Base-by-base conservation (phyloP, 2,797 vertebrate species). In the Nyctibius grandis region DNA sequence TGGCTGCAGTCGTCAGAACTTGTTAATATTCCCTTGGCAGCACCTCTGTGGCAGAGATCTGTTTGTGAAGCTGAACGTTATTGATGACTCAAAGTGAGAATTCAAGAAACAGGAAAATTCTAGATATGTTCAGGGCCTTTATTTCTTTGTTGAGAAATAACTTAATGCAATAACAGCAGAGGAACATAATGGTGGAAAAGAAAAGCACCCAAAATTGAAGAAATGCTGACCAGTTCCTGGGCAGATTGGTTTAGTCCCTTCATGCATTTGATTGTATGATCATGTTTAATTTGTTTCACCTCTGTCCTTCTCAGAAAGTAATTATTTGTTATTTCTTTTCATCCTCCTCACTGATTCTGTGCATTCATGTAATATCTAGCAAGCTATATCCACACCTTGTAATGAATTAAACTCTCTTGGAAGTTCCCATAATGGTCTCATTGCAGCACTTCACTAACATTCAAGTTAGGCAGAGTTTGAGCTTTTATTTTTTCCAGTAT, bases 111-210 rank as follows among this genome's bases (percentile, higher is more conserved):
- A 68, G 9, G 48, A 63, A 21, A 20, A 51, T 60, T 84, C 81
- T 68, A 48, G 21, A 53, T 77, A 21, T 47, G 36, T 47, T 67
- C 14, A 26, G 12, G 38, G 10, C 6, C 82, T 73, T 82, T 75
- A 48, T 57, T 82, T 85, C 14, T 61, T 76, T 61, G 4, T 29
- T 88, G 44, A 19, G 38, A 31, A 85, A 88, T 38, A 63, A 50
- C 15, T 5, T n/a, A 44, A 44, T 4, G 4, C 31, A 85, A 5
- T 54, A 61, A 44, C 6, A 51, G 8, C 34, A 1, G 0, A 44
- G 48, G n/a, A 72, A 47, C 20, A n/a, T 64, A 75, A 63, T 25
- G 12, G 28, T 40, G 7, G 42, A 33, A 40, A 60, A 51, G 63
- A 72, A 75, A 85, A 89, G 2, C 61, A 79, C 45, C 16, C 17